A percentile compares a stretch with the other conserved stretches of the same genome.
Conservation (phyloP, 2,888 invertebrate genomes). For the Napeogenes sylphis region DNA sequence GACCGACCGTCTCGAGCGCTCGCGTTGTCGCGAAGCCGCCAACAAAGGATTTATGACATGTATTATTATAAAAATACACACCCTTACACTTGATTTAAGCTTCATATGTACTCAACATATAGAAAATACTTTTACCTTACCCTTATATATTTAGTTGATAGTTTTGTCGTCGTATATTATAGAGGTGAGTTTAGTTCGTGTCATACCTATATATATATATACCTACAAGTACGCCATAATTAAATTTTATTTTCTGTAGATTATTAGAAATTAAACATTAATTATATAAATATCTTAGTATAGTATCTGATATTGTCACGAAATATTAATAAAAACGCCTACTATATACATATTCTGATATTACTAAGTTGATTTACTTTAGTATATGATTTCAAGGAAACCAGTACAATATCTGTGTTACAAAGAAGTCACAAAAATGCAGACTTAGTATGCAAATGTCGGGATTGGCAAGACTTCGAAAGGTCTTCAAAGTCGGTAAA, state of each 20-base stretch:
- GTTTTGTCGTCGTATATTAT: too few species aligned
- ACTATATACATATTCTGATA: too few species aligned
- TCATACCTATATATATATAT: too few species aligned
- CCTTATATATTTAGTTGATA: too few species aligned
- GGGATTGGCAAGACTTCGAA: conserved; percentile 61
- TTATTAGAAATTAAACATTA: too few species aligned
- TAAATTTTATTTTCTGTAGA: too few species aligned
- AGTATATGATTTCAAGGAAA: conserved; percentile 19
- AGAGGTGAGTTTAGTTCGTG: too few species aligned
- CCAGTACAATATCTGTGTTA: conserved; percentile 36
- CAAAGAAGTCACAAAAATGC: conserved; percentile 62
- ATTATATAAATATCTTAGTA: too few species aligned
- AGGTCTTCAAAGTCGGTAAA: conserved; percentile 64
- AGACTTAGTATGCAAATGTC: conserved; percentile 56
- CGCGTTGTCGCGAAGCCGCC: conserved; percentile 16
- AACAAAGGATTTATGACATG: conserved; percentile 25
- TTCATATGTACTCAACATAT: too few species aligned
- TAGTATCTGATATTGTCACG: neutral
- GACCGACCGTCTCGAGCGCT: conserved; percentile 38
- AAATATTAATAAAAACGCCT: neutral
- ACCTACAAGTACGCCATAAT: too few species aligned
- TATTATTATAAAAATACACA: neutral
- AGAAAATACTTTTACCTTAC: neutral
- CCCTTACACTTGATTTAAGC: too few species aligned
- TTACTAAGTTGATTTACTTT: neutral